Evolutionary conservation across 2,888 invertebrate genomes (phyloP).

Genomic region (Megamerina dolium): DNA sequence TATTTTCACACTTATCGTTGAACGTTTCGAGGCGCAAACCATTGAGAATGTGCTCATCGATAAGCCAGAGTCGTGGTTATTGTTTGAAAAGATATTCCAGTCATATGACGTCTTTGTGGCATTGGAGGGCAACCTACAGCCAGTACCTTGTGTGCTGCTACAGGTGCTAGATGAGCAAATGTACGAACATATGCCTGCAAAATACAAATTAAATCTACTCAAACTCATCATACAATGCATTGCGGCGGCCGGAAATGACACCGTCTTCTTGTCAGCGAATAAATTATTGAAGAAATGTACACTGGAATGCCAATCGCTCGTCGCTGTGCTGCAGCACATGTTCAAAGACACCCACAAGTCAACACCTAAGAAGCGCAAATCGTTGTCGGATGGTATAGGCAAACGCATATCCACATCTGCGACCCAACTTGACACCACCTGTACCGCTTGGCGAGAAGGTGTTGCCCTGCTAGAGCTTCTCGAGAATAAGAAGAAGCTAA

Average conservation of each 20-base stretch:
- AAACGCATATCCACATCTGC: not conserved
- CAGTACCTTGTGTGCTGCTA: slow-evolving; percentile 40
- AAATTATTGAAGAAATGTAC: slow-evolving; percentile 62
- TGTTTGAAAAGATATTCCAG: slow-evolving; percentile 54
- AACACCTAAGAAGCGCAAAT: slow-evolving; percentile 16
- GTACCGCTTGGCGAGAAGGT: slow-evolving; percentile 68
- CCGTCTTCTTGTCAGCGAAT: slow-evolving; percentile 56
- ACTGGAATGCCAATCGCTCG: slow-evolving; percentile 58
- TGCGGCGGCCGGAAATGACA: slow-evolving; percentile 56
- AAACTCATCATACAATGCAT: slow-evolving; percentile 54
- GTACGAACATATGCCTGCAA: slow-evolving; percentile 51
- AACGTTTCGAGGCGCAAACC: slow-evolving; percentile 54
- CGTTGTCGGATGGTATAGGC: not conserved
- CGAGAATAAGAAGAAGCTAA: slow-evolving; percentile 77
- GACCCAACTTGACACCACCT: not conserved
- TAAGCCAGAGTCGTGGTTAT: slow-evolving; percentile 53
- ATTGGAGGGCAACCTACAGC: slow-evolving; percentile 31
- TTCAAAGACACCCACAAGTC: slow-evolving; percentile 1
- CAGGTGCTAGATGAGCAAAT: slow-evolving; percentile 31
- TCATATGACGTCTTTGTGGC: slow-evolving; percentile 48
- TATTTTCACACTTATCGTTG: slow-evolving; percentile 54
- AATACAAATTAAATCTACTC: slow-evolving; percentile 51
- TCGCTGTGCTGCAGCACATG: slow-evolving; percentile 58
- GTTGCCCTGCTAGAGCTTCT: slow-evolving; percentile 75
- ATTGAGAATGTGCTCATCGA: slow-evolving; percentile 45